Evolutionary conservation across 1,140 invertebrate genomes (phyloP), one percentile per base, ranked within the genome.

Genomic region (Drosophila orena): DNA sequence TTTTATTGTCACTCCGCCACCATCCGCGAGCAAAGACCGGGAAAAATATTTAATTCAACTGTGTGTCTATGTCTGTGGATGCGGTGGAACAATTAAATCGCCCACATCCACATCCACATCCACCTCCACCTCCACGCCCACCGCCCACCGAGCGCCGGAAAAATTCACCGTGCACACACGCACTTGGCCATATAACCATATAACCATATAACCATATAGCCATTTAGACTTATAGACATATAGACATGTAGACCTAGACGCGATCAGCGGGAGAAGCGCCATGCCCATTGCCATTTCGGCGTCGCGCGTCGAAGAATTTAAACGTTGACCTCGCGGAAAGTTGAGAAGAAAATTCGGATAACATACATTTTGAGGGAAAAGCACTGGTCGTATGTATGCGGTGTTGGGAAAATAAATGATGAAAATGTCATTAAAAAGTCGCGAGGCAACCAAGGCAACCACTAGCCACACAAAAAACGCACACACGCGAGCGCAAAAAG

Each of bases 321-420:
- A 79, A 79, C 76, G 79, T 72, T 89, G 84, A 89, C 83, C 83
- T 89, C 83, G 83, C 81, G 65, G 70, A 57, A 49, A 73, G 56
- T 43, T 62, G 42, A 60, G 61, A 38, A 65, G 53, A 80, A 62
- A 73, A 57, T 58, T 77, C 58, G 72, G 64, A 77, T 77, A 79
- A 57, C 76, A 88, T 86, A 81, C 62, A 88, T 81, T 88, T 61
- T 30, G 64, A 49, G 77, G 37, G 40, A 85, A 81, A 59, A 76
- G 46, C 61, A 56, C 17, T 46, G 66, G 50, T 24, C 34, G 14
- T 30, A 68, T 68, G 49, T 56, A 75, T 69, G 79, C 57, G 76
- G 77, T 79, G 75, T 64, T 72, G 80, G 70, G 54, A 81, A 86
- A 86, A 86, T 88, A 88, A 88, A 86, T 83, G 78, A 86, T 68